Evolutionary conservation across 1,140 invertebrate species (phyloP).

Genomic region (Hydropsyche tenuis): DNA sequence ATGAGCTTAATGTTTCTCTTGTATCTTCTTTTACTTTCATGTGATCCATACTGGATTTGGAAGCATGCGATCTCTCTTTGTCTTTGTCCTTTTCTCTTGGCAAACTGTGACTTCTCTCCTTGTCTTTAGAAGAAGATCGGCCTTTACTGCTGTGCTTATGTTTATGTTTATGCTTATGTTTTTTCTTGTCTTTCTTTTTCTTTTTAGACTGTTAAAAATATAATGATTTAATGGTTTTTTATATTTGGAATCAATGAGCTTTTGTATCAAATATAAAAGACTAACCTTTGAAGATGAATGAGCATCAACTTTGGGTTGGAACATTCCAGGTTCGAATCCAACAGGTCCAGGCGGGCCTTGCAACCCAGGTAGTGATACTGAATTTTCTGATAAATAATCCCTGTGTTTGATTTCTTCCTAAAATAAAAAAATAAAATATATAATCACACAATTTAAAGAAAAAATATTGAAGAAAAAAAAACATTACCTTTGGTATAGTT

Average conservation of each 20-base stretch:
- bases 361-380: slow-evolving; percentile 74
- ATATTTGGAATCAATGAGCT: not conserved
- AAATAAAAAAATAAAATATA: slow-evolving; percentile 32
- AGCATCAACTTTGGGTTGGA: slow-evolving; percentile 64
- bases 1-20: slow-evolving; percentile 66
- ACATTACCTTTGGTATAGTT: slow-evolving; percentile 40
- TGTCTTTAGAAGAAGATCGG: slow-evolving; percentile 65
- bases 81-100: slow-evolving; percentile 46
- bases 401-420: slow-evolving; percentile 65
- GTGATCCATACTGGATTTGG: slow-evolving; percentile 53
- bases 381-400: slow-evolving; percentile 79
- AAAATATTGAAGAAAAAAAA: not conserved
- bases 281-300: slow-evolving; percentile 65
- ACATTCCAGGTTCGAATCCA: slow-evolving; percentile 83
- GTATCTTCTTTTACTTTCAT: slow-evolving; percentile 63
- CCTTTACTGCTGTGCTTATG: slow-evolving; percentile 78
- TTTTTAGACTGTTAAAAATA: slow-evolving; percentile 69
- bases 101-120: slow-evolving; percentile 68
- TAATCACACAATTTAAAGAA: not conserved
- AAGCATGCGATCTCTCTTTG: slow-evolving; percentile 40
- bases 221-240: not conserved
- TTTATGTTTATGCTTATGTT: slow-evolving; percentile 79
- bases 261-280: too few relatives aligned
- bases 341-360: slow-evolving; percentile 71
- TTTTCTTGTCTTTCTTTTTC: slow-evolving; percentile 84